These are phyloP conservation scores for Copsychus sechellarum DNA, from an alignment of 2,113 vertebrate genomes.

Conservation along the genomic window DNA sequence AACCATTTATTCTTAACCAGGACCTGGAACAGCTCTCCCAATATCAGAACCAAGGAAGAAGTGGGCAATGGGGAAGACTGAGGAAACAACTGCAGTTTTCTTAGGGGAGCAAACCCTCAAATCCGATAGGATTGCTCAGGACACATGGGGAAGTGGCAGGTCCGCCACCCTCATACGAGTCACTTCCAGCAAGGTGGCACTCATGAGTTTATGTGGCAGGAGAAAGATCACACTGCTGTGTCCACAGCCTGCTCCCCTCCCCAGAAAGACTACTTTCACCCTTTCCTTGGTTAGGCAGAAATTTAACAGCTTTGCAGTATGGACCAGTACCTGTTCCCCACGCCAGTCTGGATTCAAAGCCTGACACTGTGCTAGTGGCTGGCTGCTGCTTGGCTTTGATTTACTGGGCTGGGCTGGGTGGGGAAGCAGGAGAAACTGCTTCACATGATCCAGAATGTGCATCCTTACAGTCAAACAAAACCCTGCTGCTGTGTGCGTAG, in stretches of 20 bases:
- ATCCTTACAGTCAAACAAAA: neutral
- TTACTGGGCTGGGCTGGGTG: neutral
- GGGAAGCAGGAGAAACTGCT: neutral
- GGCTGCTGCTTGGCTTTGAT: neutral
- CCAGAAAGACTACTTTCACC: neutral
- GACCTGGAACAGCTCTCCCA: neutral
- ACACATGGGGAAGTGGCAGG: accelerated
- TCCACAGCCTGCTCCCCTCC: neutral
- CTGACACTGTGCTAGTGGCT: neutral
- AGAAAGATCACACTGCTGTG: neutral
- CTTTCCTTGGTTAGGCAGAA: neutral
- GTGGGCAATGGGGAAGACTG: neutral
- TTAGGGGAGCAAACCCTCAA: neutral
- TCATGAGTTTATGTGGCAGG: accelerated
- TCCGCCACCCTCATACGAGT: accelerated
- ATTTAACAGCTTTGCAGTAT: neutral
- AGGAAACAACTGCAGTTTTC: neutral
- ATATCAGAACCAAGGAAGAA: neutral
- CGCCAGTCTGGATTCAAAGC: neutral
- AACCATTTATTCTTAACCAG: neutral
- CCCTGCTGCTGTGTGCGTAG: neutral
- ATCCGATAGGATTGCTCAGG: neutral
- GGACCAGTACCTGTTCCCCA: neutral
- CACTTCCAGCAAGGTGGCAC: neutral
- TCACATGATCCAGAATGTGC: neutral